phyloP scores from a whole-genome alignment of 2,797 vertebrate species.

The Falco rusticolus region DNA sequence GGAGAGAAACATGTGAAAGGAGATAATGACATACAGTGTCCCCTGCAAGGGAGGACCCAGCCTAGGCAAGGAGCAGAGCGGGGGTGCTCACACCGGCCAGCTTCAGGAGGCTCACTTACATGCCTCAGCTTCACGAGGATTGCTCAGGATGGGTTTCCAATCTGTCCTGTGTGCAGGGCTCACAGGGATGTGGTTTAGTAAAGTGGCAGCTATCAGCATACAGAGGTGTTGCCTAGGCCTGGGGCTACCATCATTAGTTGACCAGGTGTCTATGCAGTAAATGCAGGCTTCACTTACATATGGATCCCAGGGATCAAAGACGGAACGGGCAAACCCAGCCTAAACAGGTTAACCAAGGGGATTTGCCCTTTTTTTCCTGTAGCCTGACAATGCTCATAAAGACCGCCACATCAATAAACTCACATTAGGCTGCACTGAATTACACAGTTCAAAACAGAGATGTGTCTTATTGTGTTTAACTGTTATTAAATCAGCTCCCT shows the following conservation, averaged over 20 bases:
- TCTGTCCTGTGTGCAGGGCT: accelerated
- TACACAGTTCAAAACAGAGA: neutral
- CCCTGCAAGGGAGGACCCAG: accelerated
- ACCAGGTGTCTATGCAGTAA: neutral
- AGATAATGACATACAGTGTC: neutral
- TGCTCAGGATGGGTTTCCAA: neutral
- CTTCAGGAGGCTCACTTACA: neutral
- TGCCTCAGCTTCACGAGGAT: accelerated
- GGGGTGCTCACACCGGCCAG: neutral
- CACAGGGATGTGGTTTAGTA: neutral
- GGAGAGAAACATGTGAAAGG: neutral
- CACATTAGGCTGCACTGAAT: neutral
- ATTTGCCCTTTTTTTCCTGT: neutral
- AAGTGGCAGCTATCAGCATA: neutral
- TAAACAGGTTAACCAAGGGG: neutral
- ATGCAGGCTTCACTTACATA: neutral
- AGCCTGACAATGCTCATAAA: neutral
- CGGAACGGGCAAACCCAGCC: neutral
- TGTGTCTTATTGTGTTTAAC: neutral
- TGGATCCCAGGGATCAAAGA: neutral
- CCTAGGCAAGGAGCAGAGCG: neutral
- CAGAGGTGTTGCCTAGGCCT: neutral
- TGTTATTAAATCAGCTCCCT: slow-evolving; percentile 9
- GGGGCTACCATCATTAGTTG: neutral
- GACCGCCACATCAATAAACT: neutral